phyloP scores from a whole-genome alignment of 2,888 invertebrate genomes.

The Ichneumon xanthorius region DNA sequence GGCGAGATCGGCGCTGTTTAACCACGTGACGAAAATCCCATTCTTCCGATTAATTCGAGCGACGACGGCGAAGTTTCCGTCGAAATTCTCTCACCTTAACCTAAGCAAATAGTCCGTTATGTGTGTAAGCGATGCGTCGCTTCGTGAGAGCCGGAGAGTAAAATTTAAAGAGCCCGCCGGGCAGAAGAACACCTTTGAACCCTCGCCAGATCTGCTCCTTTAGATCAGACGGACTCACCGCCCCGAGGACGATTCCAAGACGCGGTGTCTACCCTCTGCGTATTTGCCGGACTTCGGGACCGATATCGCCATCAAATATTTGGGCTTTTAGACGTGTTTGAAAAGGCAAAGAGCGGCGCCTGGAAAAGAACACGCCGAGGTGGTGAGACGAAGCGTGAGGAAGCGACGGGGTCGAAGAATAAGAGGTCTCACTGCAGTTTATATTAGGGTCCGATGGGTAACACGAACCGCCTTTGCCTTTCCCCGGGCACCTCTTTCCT shows the following conservation, averaged over 20 bases:
- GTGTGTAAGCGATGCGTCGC: not conserved
- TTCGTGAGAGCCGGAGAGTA: not conserved
- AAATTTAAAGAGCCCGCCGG: not conserved
- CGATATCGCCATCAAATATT: slow-evolving; percentile 81
- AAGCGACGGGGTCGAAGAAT: slow-evolving; percentile 43
- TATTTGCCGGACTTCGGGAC: slow-evolving; percentile 38
- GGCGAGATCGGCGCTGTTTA: not conserved
- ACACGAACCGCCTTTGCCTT: slow-evolving; percentile 74
- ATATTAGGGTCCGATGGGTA: slow-evolving; percentile 69
- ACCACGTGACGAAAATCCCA: not conserved
- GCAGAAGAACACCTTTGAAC: slow-evolving; percentile 53
- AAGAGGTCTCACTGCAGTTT: slow-evolving; percentile 60
- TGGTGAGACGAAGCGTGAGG: slow-evolving; percentile 24
- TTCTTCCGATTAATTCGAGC: not conserved
- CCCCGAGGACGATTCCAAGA: slow-evolving; percentile 17
- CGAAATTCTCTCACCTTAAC: not conserved
- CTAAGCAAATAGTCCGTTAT: slow-evolving; percentile 23
- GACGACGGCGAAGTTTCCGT: too few relatives aligned
- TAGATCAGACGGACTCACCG: slow-evolving; percentile 48
- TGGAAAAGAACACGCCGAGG: slow-evolving; percentile 34
- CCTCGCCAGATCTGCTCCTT: not conserved
- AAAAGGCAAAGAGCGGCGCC: slow-evolving; percentile 61
- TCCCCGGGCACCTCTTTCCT: slow-evolving; percentile 60
- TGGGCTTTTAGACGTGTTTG: slow-evolving; percentile 80
- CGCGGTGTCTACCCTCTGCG: slow-evolving; percentile 11